phyloP scores from a whole-genome alignment of 2,888 invertebrate genomes.

The Brassicogethes aeneus region DNA sequence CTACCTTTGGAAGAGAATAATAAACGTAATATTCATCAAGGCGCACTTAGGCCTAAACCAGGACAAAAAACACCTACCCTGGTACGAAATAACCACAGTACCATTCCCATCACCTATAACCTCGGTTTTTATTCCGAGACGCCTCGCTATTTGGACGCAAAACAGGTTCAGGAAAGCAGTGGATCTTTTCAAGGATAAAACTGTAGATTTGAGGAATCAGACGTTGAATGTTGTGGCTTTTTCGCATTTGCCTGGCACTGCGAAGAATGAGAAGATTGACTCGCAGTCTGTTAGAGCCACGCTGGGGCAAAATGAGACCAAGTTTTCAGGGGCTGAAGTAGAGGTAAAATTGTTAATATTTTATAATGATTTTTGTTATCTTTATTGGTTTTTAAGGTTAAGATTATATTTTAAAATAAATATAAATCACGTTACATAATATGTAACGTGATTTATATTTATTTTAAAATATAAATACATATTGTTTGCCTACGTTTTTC shows the following conservation, averaged over 20 bases:
- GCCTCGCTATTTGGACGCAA: constrained; percentile 59
- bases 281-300: not conserved
- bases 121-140: constrained; percentile 49
- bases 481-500: too few species aligned
- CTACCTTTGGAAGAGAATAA: constrained; percentile 68
- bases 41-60: constrained; percentile 38
- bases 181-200: constrained; percentile 50
- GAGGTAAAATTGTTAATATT: constrained; percentile 44
- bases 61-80: constrained; percentile 40
- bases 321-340: constrained; percentile 56
- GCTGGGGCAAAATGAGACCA: constrained; percentile 8
- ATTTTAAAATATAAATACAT: too few species aligned
- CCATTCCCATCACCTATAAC: constrained; percentile 59
- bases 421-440: too few species aligned
- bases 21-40: constrained; percentile 64
- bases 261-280: constrained; percentile 27
- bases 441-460: too few species aligned
- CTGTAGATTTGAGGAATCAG: constrained; percentile 50
- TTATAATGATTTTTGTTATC: not conserved
- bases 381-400: too few species aligned
- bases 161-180: constrained; percentile 48
- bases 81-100: constrained; percentile 65
- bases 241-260: constrained; percentile 57
- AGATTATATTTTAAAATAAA: too few species aligned
- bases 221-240: constrained; percentile 54